Conservation (phyloP, 2,797 vertebrate genomes). For the Capromys pilorides region DNA sequence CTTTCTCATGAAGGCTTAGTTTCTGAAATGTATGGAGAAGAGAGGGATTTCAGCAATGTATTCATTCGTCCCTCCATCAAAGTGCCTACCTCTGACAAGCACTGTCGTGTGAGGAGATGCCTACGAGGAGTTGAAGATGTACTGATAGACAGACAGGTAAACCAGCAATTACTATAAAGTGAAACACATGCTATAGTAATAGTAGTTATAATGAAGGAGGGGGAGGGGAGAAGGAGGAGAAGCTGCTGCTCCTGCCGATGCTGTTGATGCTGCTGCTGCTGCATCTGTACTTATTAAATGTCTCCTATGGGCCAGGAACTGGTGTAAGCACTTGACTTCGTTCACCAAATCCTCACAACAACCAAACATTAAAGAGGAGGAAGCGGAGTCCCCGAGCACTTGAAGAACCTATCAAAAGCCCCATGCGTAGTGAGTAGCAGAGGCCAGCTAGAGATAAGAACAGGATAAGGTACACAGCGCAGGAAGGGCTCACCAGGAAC, state of each 20-base stretch:
- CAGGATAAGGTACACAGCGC: neutral
- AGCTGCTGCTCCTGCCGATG: too few relatives aligned
- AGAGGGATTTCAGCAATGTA: neutral
- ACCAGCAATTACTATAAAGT: neutral
- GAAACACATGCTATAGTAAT: neutral
- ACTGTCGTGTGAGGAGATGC: neutral
- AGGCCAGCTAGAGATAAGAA: neutral
- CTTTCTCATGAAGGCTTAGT: neutral
- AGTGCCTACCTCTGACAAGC: constrained; percentile 15
- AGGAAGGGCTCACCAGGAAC: neutral
- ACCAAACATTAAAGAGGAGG: neutral
- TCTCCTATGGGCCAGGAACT: neutral
- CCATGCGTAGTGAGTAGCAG: neutral
- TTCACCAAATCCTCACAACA: neutral
- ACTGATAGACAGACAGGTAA: neutral
- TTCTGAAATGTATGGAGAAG: neutral
- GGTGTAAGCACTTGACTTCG: neutral
- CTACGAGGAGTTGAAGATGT: neutral
- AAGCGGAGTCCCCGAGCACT: neutral
- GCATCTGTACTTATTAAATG: neutral
- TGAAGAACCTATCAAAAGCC: neutral
- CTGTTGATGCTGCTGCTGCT: neutral
- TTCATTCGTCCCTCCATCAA: constrained; percentile 46
- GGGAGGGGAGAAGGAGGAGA: neutral
- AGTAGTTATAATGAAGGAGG: neutral